Evolutionary conservation across 2,113 vertebrate genomes (phyloP), one percentile per base, ranked within the genome.

Genomic region (Oenanthe oenanthe): DNA sequence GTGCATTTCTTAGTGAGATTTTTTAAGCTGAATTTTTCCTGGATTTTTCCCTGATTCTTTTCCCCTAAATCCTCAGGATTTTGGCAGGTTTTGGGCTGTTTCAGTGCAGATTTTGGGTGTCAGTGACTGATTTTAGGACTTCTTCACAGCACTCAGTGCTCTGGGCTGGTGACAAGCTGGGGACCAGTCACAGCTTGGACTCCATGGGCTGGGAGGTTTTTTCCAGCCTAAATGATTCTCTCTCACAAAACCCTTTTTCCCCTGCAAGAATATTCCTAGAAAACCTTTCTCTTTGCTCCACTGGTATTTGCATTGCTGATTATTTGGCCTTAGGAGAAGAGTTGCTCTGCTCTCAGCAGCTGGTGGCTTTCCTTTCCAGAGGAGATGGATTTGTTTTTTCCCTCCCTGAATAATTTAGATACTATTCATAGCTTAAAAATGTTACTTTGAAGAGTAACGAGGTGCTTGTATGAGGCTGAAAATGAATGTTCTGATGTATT

Each of bases 321-420:
- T 29, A 42, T 84, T 78, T 87, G 65, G 48, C 77, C 70, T 70
- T 70, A 51, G 73, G 57, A 87, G 73, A 54, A 68, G 58, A 51
- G 70, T 75, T 81, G 42, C 40, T 81, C 38, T 74, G 80, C 72
- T 67, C 91, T 72, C 53, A 68, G 66, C 76, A 85, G 83, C 85
- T 71, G 73, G 17, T 47, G 54, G 50, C 70, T 93, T 87, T 85
- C 57, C 60, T 84, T 87, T 87, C 77, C 56, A 43, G 43, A 57
- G 53, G 85, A 85, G 53, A 88, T 61, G 71, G 58, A 72, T 95
- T 87, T 91, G 73, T 34, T 88, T 92, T 79, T 95, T 93, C 82
- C 65, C 76, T 9, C 74, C 62, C 51, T 94, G 85, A 89, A 89
- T 94, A 85, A 94, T 94, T 95, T 79, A 90, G 81, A 13, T 61